Conservation (phyloP, 2,888 invertebrate species). For the Mantis religiosa region DNA sequence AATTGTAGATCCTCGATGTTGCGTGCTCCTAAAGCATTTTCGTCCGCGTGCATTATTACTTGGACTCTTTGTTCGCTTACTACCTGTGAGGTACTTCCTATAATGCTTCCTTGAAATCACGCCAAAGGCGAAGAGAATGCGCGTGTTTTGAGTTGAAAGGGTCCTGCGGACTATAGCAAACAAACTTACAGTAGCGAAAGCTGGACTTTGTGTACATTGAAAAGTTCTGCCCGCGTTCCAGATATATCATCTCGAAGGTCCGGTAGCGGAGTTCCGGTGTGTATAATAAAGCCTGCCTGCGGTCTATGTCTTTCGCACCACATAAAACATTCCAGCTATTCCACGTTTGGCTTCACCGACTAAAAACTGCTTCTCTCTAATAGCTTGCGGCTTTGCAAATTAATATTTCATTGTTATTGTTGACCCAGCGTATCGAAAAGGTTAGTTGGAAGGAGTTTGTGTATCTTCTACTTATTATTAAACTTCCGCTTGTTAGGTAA, state of each 20-base stretch:
- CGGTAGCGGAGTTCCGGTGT: neutral
- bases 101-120: neutral
- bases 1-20: too few relatives aligned
- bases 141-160: neutral
- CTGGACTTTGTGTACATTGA: neutral
- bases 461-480: neutral
- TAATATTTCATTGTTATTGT: neutral
- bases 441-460: neutral
- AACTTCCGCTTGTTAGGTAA: too few relatives aligned
- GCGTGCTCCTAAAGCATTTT: too few relatives aligned
- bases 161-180: neutral
- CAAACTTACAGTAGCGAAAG: neutral
- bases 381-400: neutral
- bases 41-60: too few relatives aligned
- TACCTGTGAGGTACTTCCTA: too few relatives aligned
- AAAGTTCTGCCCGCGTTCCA: neutral
- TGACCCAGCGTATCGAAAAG: neutral
- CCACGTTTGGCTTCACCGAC: neutral
- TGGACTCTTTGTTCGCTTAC: too few relatives aligned
- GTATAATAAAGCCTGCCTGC: neutral
- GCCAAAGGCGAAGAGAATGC: neutral
- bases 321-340: neutral
- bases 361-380: neutral
- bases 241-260: neutral
- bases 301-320: neutral